Evolutionary conservation across 2,888 invertebrate species (phyloP).

Genomic region (Andrena bucephala): DNA sequence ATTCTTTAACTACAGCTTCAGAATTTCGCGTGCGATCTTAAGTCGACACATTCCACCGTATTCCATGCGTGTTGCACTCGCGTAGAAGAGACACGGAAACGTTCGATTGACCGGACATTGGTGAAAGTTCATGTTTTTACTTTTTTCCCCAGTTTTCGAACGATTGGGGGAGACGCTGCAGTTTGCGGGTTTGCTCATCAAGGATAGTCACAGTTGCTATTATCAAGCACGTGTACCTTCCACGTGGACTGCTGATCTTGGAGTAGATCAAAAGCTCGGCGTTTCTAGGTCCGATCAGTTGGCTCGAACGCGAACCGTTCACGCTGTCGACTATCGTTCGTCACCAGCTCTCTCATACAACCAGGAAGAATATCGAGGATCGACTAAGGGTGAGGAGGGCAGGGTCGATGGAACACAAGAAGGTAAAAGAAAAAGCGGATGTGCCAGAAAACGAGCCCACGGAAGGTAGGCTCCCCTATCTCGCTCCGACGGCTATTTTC

Average conservation of each 20-base stretch:
- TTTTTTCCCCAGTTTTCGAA: not conserved
- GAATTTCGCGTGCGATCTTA: too few species aligned
- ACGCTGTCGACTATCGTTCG: not conserved
- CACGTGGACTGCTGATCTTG: constrained; percentile 68
- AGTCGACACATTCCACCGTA: too few species aligned
- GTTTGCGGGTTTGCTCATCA: constrained; percentile 36
- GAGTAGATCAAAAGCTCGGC: constrained; percentile 39
- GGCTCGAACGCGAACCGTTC: not conserved
- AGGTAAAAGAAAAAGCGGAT: constrained; percentile 42
- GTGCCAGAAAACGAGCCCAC: constrained; percentile 47
- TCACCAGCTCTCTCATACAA: not conserved
- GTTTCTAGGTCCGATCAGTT: constrained; percentile 8
- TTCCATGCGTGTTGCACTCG: too few species aligned
- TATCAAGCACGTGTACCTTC: constrained; percentile 71
- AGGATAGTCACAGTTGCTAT: constrained; percentile 51
- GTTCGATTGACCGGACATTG: not conserved
- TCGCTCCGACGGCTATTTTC: constrained; percentile 78
- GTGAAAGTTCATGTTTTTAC: not conserved
- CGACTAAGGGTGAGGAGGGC: not conserved
- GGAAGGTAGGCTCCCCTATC: constrained; percentile 42
- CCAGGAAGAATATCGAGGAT: not conserved
- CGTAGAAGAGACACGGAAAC: not conserved
- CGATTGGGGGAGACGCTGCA: not conserved
- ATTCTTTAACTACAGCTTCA: too few species aligned
- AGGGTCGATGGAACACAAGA: constrained; percentile 9